Conservation (phyloP, 2,888 invertebrate genomes). For the Notodonta dromedarius region DNA sequence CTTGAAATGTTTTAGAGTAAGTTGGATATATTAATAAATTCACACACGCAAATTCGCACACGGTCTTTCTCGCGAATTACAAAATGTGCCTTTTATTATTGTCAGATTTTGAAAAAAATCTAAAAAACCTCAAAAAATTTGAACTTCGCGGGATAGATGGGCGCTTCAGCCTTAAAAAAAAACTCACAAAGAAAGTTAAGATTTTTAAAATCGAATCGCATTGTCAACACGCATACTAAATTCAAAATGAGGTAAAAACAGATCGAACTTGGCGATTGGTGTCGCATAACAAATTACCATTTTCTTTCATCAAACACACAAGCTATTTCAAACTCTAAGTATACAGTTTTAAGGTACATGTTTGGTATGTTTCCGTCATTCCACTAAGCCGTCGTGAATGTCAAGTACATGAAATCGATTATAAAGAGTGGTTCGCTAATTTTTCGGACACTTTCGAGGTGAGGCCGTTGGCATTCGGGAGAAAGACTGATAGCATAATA, state of each 20-base stretch:
- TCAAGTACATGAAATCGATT: slow-evolving; percentile 81
- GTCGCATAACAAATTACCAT: slow-evolving; percentile 52
- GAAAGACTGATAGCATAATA: slow-evolving; percentile 58
- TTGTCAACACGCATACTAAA: slow-evolving; percentile 56
- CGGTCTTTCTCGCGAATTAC: no score
- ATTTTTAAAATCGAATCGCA: slow-evolving; percentile 64
- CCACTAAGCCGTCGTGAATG: slow-evolving; percentile 60
- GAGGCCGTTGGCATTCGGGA: slow-evolving; percentile 52
- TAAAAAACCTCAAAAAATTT: no score
- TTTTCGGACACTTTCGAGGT: slow-evolving; percentile 72
- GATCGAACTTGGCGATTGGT: slow-evolving; percentile 48
- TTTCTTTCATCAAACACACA: slow-evolving; percentile 18
- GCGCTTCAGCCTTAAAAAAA: no score
- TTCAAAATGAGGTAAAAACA: slow-evolving; percentile 62
- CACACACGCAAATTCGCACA: no score
- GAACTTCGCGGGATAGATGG: no score
- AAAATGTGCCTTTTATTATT: no score
- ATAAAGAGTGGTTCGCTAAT: slow-evolving; percentile 53
- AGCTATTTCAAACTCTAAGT: slow-evolving; percentile 40
- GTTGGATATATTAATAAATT: no score
- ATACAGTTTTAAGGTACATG: slow-evolving; percentile 31
- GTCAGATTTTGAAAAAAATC: no score
- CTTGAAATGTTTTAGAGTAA: no score
- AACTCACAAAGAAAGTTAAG: slow-evolving; percentile 44
- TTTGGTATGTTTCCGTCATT: slow-evolving; percentile 30